Base-by-base conservation (phyloP, 2,113 vertebrate genomes). In the Meleagris gallopavo region DNA sequence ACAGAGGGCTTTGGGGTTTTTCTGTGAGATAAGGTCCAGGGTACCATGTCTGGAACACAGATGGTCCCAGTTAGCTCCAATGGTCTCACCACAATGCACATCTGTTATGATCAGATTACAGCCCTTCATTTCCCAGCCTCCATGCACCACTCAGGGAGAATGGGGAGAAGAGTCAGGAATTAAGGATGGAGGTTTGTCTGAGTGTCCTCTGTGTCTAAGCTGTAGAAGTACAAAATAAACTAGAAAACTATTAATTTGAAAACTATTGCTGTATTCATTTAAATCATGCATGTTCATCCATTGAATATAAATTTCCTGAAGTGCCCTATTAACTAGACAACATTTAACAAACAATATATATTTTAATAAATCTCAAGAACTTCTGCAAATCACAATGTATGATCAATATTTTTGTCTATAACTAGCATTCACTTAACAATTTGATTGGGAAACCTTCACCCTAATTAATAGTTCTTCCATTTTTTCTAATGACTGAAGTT, bases 41-140 rank as follows among this genome's bases (percentile, higher is more conserved):
- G 17, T 72, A 41, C 6, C 21, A 18, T 1, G 0, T 29, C 6
- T 0, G 0, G 4, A 52, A 20, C 24, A 38, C 19, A 4, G 8
- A 4, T 9, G 9, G 45, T 24, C 79, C 22, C 36, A 62, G 38
- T 17, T 2, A 0, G n/a, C 29, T 48, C 29, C 46, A 36, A 3
- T 14, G 20, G 8, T 27, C 52, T 29, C 27, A 54, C 13, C 8
- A 27, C 25, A 54, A 29, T 29, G 50, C 14, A 54, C 8, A 9
- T 54, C 52, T 29, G 14, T 54, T 54, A 16, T 54, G 14, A 54
- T 54, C 27, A 29, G 52, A 54, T 29, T 54, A 16, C 27, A 54
- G 27, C 8, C 27, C 14, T 27, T 27, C 52, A 54, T 54, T 54
- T 29, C 27, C 52, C 27, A 54, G 3, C 27, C 27, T 29, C 15